phyloP scores from a whole-genome alignment of 2,888 invertebrate genomes.

The Ophion costatus region DNA sequence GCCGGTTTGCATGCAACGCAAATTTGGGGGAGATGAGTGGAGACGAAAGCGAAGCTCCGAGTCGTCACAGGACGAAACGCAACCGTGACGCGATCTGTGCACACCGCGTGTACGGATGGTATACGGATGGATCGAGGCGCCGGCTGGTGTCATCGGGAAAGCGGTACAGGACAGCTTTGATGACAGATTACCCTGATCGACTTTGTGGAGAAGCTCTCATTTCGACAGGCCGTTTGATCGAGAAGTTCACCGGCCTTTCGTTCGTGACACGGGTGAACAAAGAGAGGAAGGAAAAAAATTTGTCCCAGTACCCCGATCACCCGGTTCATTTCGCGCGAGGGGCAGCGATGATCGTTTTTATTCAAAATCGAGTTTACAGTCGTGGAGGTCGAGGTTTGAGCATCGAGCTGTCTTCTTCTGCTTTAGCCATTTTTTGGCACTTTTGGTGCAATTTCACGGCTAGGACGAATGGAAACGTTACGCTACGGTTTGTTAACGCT shows the following conservation, averaged over 20 bases:
- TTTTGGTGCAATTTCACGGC: neutral
- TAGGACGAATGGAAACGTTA: neutral
- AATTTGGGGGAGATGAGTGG: neutral
- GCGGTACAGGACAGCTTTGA: slow-evolving; percentile 78
- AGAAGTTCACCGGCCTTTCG: slow-evolving; percentile 82
- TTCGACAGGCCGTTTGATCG: slow-evolving; percentile 83
- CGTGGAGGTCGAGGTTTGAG: neutral
- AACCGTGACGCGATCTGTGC: slow-evolving; percentile 71
- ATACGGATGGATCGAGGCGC: slow-evolving; percentile 73
- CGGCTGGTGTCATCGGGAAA: slow-evolving; percentile 79
- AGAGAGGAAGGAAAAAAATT: slow-evolving; percentile 72
- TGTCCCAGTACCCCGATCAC: slow-evolving; percentile 65
- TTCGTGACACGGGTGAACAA: slow-evolving; percentile 83
- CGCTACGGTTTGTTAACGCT: neutral
- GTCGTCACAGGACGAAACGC: slow-evolving; percentile 66
- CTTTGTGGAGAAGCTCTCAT: slow-evolving; percentile 82
- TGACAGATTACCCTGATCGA: slow-evolving; percentile 83
- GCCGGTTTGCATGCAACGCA: neutral
- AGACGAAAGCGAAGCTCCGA: slow-evolving; percentile 39
- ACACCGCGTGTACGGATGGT: slow-evolving; percentile 72
- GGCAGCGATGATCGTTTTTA: slow-evolving; percentile 48
- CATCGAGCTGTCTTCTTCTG: neutral
- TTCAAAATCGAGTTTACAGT: neutral
- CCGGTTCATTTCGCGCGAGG: slow-evolving; percentile 59
- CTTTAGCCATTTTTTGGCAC: neutral